Percentiles rank a stretch among this genome's conserved stretches.
Evolutionary conservation across 2,888 invertebrate species (phyloP).

Genomic region (Choreutis nemorana): DNA sequence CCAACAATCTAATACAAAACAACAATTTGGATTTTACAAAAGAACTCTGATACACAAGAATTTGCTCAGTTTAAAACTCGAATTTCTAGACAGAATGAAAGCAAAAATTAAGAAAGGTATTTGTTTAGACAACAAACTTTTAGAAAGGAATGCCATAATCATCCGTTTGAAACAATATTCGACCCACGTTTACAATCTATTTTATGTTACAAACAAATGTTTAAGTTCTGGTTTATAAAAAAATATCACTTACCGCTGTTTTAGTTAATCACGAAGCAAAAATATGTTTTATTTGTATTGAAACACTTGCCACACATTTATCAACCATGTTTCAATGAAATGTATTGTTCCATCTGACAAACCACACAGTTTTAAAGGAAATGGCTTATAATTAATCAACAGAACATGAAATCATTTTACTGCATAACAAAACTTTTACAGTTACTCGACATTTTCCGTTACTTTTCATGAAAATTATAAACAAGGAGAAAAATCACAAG

Average conservation of each 20-base stretch:
- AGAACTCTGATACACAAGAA: too few relatives aligned
- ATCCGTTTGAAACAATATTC: neutral
- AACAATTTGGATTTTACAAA: too few relatives aligned
- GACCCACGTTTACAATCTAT: slow-evolving; percentile 4
- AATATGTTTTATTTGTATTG: slow-evolving; percentile 58
- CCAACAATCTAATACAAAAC: too few relatives aligned
- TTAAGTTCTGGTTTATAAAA: too few relatives aligned
- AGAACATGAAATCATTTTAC: slow-evolving; percentile 8
- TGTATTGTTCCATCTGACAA: slow-evolving; percentile 8
- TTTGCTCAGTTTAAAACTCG: too few relatives aligned
- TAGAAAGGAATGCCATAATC: slow-evolving; percentile 1
- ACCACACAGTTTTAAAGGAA: slow-evolving; percentile 8
- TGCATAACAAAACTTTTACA: slow-evolving; percentile 26
- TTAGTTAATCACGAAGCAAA: slow-evolving; percentile 40
- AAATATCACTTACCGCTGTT: slow-evolving; percentile 42
- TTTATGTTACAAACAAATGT: too few relatives aligned
- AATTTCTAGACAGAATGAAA: too few relatives aligned
- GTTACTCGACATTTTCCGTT: slow-evolving; percentile 50
- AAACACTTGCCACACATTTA: slow-evolving; percentile 49
- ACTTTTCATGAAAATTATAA: slow-evolving; percentile 47
- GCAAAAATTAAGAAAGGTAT: too few relatives aligned
- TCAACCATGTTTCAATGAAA: too few relatives aligned
- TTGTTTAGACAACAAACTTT: too few relatives aligned
- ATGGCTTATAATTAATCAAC: slow-evolving; percentile 3
- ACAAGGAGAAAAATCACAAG: slow-evolving; percentile 43